phyloP scores from a whole-genome alignment of 2,797 vertebrate genomes.

The Lates japonicus region DNA sequence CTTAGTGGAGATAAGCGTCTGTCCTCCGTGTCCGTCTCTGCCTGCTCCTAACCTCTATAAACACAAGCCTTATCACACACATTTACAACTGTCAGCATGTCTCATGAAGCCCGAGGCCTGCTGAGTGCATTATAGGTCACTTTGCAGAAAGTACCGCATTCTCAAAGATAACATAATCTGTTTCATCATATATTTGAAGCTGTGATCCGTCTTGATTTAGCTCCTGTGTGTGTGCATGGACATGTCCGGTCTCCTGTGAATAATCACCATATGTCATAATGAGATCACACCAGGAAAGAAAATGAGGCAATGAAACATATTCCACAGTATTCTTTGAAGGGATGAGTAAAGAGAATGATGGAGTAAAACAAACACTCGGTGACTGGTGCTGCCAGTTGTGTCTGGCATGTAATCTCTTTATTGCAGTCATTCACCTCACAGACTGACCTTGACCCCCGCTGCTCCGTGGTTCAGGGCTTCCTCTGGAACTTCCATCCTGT shows the following conservation, averaged over 20 bases:
- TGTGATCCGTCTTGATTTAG: neutral
- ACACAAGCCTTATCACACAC: conserved; percentile 78
- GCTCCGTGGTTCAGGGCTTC: conserved; percentile 36
- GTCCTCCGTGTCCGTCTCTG: conserved; percentile 86
- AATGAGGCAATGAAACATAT: neutral
- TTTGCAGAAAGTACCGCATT: conserved; percentile 11
- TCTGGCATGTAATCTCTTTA: conserved; percentile 77
- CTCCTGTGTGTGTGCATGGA: neutral
- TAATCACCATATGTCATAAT: neutral
- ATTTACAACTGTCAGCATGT: conserved; percentile 78
- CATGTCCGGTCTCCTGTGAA: neutral
- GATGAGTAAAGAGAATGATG: conserved; percentile 37
- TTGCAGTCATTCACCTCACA: conserved; percentile 70
- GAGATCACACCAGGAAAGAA: conserved; percentile 1
- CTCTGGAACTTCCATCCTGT: conserved; percentile 3
- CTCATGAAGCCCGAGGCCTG: conserved; percentile 40
- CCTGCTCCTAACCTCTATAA: conserved; percentile 85
- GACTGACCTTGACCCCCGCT: conserved; percentile 78
- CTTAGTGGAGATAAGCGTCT: conserved; percentile 76
- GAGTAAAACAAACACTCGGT: conserved; percentile 68
- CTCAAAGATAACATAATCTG: neutral
- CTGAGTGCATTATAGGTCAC: conserved; percentile 63
- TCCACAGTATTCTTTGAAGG: conserved; percentile 8
- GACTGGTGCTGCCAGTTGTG: conserved; percentile 78
- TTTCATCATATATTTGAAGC: conserved; percentile 21